Conservation (phyloP, 2,113 vertebrate genomes). For the Myotis lucifugus region DNA sequence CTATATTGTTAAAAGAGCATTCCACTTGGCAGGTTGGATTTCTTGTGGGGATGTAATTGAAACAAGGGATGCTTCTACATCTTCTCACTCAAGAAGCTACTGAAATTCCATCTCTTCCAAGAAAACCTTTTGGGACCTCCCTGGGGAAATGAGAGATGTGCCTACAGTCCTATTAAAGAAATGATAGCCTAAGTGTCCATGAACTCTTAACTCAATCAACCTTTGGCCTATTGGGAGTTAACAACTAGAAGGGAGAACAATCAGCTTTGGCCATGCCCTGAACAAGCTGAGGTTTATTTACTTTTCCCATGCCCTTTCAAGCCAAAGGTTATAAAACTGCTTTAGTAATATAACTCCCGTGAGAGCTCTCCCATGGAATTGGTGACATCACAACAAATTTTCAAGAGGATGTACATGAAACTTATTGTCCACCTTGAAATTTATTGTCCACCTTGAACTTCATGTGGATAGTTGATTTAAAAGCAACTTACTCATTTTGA, state of each 20-base stretch:
- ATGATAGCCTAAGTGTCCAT: constrained; percentile 11
- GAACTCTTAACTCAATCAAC: constrained; percentile 34
- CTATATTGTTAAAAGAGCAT: constrained; percentile 17
- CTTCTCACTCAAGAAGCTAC: constrained; percentile 31
- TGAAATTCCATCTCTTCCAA: constrained; percentile 57
- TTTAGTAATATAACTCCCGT: constrained; percentile 34
- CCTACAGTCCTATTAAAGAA: constrained; percentile 12
- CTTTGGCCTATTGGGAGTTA: constrained; percentile 49
- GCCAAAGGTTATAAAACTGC: constrained; percentile 51
- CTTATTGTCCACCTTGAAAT: constrained; percentile 7
- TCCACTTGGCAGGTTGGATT: constrained; percentile 9
- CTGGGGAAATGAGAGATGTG: not conserved
- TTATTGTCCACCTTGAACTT: constrained; percentile 31
- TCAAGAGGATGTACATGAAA: constrained; percentile 16
- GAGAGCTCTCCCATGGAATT: not conserved
- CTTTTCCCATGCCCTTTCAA: constrained; percentile 64
- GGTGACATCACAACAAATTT: constrained; percentile 42
- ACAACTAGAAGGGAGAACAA: not conserved
- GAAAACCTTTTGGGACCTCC: constrained; percentile 39
- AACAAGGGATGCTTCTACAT: not conserved
- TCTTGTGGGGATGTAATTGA: constrained; percentile 17
- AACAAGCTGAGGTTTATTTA: constrained; percentile 56
- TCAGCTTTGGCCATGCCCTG: not conserved
- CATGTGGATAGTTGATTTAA: constrained; percentile 27
- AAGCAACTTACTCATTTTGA: constrained; percentile 11